Evolutionary conservation across 2,113 vertebrate species (phyloP).

Genomic region (Parotia lawesii): DNA sequence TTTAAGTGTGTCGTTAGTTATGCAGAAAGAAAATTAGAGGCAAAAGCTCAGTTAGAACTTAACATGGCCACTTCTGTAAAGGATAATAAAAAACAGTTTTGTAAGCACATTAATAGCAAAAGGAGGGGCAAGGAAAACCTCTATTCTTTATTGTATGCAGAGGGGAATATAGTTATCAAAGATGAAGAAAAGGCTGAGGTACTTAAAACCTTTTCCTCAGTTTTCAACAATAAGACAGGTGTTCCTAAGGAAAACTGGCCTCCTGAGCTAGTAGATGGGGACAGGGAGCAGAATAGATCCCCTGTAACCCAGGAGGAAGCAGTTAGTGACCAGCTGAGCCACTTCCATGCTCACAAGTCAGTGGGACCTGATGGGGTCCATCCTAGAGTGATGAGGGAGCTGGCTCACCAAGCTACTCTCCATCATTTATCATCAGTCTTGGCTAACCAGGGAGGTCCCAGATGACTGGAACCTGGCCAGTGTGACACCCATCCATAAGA

Average conservation of each 20-base stretch:
- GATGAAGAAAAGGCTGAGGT: background rate
- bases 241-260: background rate
- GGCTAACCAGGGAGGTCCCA: background rate
- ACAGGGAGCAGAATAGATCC: background rate
- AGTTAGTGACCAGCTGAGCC: fast-evolving
- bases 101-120: background rate
- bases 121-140: background rate
- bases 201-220: background rate
- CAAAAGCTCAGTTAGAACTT: background rate
- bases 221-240: background rate
- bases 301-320: background rate
- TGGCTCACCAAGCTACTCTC: background rate
- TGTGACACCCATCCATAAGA: background rate
- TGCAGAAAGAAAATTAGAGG: background rate
- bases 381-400: background rate
- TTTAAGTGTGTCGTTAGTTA: background rate
- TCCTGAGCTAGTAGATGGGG: background rate
- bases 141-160: background rate
- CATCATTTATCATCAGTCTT: background rate
- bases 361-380: background rate
- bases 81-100: background rate
- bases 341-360: background rate
- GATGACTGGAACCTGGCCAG: too few species aligned
- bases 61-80: background rate
- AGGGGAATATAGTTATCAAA: background rate